phyloP scores from a whole-genome alignment of 2,113 vertebrate genomes.

The Fulica atra region DNA sequence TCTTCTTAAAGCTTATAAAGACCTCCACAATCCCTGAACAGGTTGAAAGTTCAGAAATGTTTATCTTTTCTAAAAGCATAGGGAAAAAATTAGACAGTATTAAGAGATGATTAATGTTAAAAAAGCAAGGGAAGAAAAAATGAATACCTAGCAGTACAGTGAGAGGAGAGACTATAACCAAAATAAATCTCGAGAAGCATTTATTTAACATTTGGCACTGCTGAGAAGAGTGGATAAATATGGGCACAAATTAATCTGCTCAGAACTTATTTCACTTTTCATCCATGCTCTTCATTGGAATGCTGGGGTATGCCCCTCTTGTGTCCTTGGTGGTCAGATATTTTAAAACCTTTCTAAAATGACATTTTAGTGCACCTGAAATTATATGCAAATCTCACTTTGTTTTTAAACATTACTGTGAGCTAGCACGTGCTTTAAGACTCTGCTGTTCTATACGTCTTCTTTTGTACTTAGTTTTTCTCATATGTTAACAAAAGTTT shows the following conservation, averaged over 20 bases:
- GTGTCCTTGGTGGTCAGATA: not conserved
- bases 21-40: not conserved
- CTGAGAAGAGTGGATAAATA: not conserved
- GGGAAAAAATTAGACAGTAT: not conserved
- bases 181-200: not conserved
- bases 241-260: not conserved
- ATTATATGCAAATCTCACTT: not conserved
- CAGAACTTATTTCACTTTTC: not conserved
- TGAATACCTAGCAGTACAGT: not conserved
- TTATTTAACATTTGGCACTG: not conserved
- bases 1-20: not conserved
- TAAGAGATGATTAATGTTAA: not conserved
- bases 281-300: not conserved
- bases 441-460: not conserved
- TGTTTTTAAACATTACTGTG: not conserved
- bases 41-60: not conserved
- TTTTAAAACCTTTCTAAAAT: not conserved
- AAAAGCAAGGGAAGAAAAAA: not conserved
- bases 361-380: not conserved
- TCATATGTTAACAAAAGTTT: not conserved
- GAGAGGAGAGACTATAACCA: not conserved
- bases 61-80: not conserved
- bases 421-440: not conserved
- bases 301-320: not conserved
- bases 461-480: not conserved